Conservation (phyloP, 2,888 invertebrate genomes). For the Lithodes maja region DNA sequence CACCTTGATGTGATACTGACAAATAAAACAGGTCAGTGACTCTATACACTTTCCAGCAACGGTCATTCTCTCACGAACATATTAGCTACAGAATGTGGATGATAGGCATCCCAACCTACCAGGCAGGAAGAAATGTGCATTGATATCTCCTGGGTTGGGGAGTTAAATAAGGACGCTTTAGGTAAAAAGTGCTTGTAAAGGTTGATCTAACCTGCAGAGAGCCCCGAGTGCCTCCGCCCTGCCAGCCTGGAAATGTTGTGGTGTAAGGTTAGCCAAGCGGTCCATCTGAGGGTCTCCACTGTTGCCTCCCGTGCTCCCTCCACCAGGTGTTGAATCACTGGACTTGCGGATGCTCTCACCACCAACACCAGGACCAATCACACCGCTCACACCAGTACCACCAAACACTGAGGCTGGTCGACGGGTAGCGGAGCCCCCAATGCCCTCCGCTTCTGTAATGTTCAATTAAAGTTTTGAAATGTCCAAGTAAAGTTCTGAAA, state of each 20-base stretch:
- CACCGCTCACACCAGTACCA: background rate
- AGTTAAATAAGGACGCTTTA: background rate
- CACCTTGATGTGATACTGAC: too few species aligned
- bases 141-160: background rate
- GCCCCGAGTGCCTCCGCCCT: constrained; percentile 96
- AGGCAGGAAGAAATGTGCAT: background rate
- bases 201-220: constrained; percentile 80
- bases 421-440: constrained; percentile 36
- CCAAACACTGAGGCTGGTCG: constrained; percentile 57
- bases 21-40: background rate
- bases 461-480: too few species aligned
- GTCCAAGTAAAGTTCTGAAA: too few species aligned
- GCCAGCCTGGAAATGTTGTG: constrained; percentile 78
- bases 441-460: constrained; percentile 39
- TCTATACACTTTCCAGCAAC: too few species aligned
- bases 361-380: background rate
- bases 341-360: constrained; percentile 48
- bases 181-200: background rate
- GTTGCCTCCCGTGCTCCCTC: background rate
- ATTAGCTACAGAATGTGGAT: too few species aligned
- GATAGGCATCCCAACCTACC: too few species aligned
- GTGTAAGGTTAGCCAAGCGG: constrained; percentile 71
- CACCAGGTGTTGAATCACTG: constrained; percentile 48
- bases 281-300: constrained; percentile 56
- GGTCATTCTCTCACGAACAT: background rate